Evolutionary conservation across 2,797 vertebrate genomes (phyloP).

Genomic region (Phoxinus dragarum): DNA sequence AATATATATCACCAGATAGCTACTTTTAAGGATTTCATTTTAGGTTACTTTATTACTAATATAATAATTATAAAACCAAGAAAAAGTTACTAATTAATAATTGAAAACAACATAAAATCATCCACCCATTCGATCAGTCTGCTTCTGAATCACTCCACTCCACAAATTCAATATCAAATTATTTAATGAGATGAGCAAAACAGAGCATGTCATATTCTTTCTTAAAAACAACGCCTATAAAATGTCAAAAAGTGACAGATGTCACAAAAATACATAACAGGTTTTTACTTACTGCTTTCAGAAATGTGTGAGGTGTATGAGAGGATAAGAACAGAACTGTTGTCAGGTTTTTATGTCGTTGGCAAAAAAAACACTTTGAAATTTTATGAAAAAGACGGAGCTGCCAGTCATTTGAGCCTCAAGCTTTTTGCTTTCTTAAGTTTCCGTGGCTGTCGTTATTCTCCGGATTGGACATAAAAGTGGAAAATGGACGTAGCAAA

Average conservation of each 20-base stretch:
- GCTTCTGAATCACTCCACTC: background rate
- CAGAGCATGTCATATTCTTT: background rate
- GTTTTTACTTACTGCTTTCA: conserved; percentile 37
- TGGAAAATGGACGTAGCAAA: background rate
- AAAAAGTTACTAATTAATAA: background rate
- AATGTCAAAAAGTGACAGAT: conserved; percentile 7
- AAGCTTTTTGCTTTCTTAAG: background rate
- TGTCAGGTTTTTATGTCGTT: background rate
- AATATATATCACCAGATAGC: background rate
- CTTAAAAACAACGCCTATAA: background rate
- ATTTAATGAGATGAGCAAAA: background rate
- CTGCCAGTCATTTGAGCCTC: background rate
- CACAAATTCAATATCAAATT: background rate
- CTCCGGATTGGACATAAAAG: background rate
- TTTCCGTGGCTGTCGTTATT: conserved; percentile 27
- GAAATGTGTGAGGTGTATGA: background rate
- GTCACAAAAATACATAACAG: background rate
- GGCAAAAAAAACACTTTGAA: background rate
- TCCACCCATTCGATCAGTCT: background rate
- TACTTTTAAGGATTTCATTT: background rate
- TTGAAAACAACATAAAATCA: background rate
- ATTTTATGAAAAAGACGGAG: background rate
- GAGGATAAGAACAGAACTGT: background rate
- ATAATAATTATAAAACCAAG: background rate
- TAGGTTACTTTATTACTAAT: background rate